Base-by-base conservation (phyloP, 2,888 invertebrate species). In the Kryphioiulus occultus region DNA sequence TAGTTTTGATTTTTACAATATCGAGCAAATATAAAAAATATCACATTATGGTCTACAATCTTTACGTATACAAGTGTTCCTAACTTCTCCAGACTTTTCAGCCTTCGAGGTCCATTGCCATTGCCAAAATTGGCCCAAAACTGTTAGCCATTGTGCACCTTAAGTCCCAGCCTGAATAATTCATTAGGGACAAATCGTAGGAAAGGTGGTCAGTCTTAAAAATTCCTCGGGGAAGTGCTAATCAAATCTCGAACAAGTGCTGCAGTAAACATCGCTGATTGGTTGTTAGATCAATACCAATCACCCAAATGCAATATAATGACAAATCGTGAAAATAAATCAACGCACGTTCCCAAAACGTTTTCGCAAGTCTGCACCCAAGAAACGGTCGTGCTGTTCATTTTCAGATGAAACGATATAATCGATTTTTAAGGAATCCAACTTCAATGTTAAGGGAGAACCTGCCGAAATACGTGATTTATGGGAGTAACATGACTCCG, bases 181-280 rank as follows among this genome's bases (percentile, higher is more conserved):
- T 53, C 53, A 53, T 19, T 19, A 53, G 53, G 53, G 53, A 53
- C 0, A 53, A 53, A 53, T 53, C n/a, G 19, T 19, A n/a, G 19
- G n/a, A 53, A 53, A 53, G 53, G 19, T 53, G 53, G 53, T n/a
- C 53, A 53, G n/a, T 53, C 53, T 53, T 53, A 53, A 53, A 53
- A 53, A 53, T 53, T 53, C 53, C 53, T 19, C 19, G n/a, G 53
- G 53, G 53, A 53, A n/a, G 53, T 53, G 53, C n/a, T 53, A 53
- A 53, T 53, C 53, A 53, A 53, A 53, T 53, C 53, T 53, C n/a
- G 53, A 53, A 53, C 53, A 53, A 53, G 53, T 53, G 53, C 53
- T 53, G 53, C 9, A n/a, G 53, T 53, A 53, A 53, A 53, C 53
- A 53, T n/a, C n/a, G 53, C 53, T 53, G 53, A 53, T 53, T 53